These are phyloP conservation scores for Axea sp. DNA, from an alignment of 2,888 invertebrate species.

Conservation along the genomic window DNA sequence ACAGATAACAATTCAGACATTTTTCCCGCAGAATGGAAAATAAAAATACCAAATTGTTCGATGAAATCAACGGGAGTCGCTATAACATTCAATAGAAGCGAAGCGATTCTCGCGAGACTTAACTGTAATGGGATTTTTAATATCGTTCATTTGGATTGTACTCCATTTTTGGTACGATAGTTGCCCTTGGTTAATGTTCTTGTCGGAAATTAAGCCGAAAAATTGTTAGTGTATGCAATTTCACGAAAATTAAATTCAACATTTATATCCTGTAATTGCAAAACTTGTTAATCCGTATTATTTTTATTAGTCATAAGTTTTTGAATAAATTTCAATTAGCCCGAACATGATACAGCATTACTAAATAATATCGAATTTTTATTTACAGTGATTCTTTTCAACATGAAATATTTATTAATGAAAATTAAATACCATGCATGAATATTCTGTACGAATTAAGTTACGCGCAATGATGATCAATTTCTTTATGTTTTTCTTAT, in stretches of 20 bases:
- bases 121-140: slow-evolving; percentile 54
- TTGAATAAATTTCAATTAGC: too few relatives aligned
- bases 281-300: too few relatives aligned
- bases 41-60: slow-evolving; percentile 4
- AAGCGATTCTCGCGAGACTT: slow-evolving; percentile 19
- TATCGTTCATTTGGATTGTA: slow-evolving; percentile 27
- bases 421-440: too few relatives aligned
- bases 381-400: too few relatives aligned
- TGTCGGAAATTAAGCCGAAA: slow-evolving; percentile 18
- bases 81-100: slow-evolving; percentile 35
- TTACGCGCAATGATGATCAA: too few relatives aligned
- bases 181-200: slow-evolving; percentile 24
- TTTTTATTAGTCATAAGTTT: too few relatives aligned
- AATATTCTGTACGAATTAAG: too few relatives aligned
- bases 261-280: background rate
- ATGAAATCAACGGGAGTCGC: slow-evolving; percentile 14
- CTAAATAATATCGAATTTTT: too few relatives aligned
- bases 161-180: slow-evolving; percentile 37
- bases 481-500: too few relatives aligned
- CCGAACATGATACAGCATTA: too few relatives aligned
- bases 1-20: background rate
- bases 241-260: slow-evolving; percentile 7
- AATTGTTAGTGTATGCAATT: background rate
- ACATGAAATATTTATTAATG: too few relatives aligned
- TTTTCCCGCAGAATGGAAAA: slow-evolving; percentile 13